A percentile compares a stretch with the other conserved stretches of the same genome.
phyloP scores from a whole-genome alignment of 2,888 invertebrate species.

The Hirtodrosophila alboralis region DNA sequence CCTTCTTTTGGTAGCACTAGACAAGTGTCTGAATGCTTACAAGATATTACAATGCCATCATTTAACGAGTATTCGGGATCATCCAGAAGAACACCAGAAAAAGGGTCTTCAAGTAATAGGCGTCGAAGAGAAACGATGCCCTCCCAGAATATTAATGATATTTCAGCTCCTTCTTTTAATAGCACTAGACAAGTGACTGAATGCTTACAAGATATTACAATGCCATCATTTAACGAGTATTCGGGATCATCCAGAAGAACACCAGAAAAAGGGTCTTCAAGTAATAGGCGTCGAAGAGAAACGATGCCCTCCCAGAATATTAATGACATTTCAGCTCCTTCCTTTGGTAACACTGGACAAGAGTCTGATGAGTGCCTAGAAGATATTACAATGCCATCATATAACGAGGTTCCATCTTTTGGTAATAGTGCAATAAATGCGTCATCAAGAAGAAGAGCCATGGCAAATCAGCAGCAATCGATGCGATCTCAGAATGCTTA shows the following conservation, averaged over 20 bases:
- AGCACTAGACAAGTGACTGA: slow-evolving; percentile 2
- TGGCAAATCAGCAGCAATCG: not conserved
- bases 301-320: slow-evolving; percentile 11
- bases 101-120: too few species aligned
- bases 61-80: slow-evolving; percentile 5
- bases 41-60: slow-evolving; percentile 14
- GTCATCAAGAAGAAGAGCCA: not conserved
- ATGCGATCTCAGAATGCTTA: slow-evolving; percentile 2
- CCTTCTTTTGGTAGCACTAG: not conserved
- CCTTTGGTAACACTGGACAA: not conserved
- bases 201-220: slow-evolving; percentile 12
- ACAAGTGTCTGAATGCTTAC: slow-evolving; percentile 11
- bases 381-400: slow-evolving; percentile 30
- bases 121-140: slow-evolving; percentile 1
- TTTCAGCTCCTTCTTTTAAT: not conserved
- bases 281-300: not conserved
- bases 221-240: slow-evolving; percentile 13
- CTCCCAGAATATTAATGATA: not conserved
- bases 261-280: too few species aligned
- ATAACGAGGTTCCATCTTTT: slow-evolving; percentile 4
- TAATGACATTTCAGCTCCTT: slow-evolving; percentile 8
- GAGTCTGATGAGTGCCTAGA: slow-evolving; percentile 6
- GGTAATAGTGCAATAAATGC: too few species aligned
- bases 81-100: too few species aligned
- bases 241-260: too few species aligned